These are phyloP conservation scores for Etia nguti DNA, from an alignment of 2,113 vertebrate genomes.

Conservation along the genomic window DNA sequence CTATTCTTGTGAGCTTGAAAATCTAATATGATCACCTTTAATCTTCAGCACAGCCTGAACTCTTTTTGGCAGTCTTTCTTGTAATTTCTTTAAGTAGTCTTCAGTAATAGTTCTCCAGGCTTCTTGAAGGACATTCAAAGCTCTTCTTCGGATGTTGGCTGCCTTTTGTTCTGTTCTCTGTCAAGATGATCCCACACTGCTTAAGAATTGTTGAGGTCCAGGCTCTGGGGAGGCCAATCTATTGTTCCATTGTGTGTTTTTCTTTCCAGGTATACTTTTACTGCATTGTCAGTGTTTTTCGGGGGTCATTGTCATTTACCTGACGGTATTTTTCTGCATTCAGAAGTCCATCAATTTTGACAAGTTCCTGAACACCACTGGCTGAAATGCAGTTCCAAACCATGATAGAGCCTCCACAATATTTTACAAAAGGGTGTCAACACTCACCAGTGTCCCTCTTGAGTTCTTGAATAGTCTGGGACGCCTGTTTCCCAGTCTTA, in stretches of 20 bases:
- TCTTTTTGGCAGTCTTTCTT: not conserved
- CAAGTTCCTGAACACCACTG: not conserved
- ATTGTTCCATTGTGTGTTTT: not conserved
- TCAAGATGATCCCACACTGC: not conserved
- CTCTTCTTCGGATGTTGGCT: not conserved
- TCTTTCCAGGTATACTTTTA: not conserved
- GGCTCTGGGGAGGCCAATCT: not conserved
- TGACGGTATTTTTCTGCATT: not conserved
- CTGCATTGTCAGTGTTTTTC: not conserved
- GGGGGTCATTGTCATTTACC: not conserved
- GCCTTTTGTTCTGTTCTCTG: not conserved
- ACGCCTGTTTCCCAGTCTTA: not conserved
- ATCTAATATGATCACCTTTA: not conserved
- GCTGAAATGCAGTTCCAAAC: not conserved
- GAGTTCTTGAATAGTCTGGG: not conserved
- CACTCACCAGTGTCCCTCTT: not conserved
- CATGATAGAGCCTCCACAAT: not conserved
- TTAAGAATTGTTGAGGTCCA: not conserved
- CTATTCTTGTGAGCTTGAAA: not conserved
- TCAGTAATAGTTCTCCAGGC: not conserved
- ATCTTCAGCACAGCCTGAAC: not conserved
- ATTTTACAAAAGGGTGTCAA: not conserved
- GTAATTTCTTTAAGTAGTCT: not conserved
- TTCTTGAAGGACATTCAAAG: not conserved
- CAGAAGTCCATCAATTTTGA: not conserved